A percentile compares a stretch with the other conserved stretches of the same genome.
phyloP scores from a whole-genome alignment of 2,797 vertebrate species.

The Alauda arvensis region DNA sequence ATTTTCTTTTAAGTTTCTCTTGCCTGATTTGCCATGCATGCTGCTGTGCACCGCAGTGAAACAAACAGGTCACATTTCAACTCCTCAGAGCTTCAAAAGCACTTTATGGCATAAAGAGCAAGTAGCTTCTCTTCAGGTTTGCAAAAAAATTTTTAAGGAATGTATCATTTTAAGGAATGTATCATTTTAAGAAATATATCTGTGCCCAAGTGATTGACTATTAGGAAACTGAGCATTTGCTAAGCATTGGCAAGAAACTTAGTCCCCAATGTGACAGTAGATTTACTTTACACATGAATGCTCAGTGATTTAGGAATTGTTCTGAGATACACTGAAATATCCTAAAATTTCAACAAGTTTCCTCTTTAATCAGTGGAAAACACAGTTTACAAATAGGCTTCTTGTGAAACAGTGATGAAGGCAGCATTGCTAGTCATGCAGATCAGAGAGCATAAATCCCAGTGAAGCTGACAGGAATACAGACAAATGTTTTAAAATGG shows the following conservation, averaged over 20 bases:
- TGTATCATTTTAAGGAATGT: neutral
- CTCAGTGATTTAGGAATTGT: neutral
- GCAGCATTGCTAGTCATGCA: neutral
- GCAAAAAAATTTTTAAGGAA: neutral
- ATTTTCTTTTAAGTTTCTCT: slow-evolving; percentile 52
- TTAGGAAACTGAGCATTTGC: neutral
- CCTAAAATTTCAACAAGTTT: neutral
- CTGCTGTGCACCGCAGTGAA: slow-evolving; percentile 5
- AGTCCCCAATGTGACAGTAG: neutral
- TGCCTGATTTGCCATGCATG: neutral
- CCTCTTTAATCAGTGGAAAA: slow-evolving; percentile 4
- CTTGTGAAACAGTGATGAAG: neutral
- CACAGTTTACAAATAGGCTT: neutral
- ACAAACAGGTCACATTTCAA: slow-evolving; percentile 49
- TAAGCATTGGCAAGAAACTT: neutral
- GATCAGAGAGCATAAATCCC: neutral
- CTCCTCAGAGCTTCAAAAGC: slow-evolving; percentile 15
- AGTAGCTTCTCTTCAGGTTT: neutral
- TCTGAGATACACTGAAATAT: neutral
- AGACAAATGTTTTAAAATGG: neutral
- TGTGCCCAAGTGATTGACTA: neutral
- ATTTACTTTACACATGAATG: neutral
- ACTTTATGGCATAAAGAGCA: slow-evolving; percentile 27
- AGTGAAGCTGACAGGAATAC: neutral
- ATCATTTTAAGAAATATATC: neutral